Evolutionary conservation across 2,113 vertebrate species (phyloP).

Genomic region (Cavia aperea): DNA sequence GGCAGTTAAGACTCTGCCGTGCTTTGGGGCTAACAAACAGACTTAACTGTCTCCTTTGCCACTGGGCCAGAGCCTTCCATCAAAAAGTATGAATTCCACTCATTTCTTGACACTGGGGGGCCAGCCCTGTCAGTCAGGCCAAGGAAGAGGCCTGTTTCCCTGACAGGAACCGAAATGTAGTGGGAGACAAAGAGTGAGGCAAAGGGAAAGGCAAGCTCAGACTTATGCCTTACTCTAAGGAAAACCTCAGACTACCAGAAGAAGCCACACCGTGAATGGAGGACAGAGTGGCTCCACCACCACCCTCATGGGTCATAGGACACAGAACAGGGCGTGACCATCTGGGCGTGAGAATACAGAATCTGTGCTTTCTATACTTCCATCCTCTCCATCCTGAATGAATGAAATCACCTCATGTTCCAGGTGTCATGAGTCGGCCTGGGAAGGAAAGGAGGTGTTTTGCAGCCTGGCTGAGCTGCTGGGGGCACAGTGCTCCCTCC

Average conservation of each 20-base stretch:
- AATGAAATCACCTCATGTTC: neutral
- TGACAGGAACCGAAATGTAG: neutral
- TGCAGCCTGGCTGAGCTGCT: neutral
- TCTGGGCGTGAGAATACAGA: neutral
- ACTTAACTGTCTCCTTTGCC: neutral
- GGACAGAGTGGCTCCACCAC: neutral
- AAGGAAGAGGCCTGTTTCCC: neutral
- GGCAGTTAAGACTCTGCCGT: fast-evolving
- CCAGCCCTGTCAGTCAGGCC: neutral
- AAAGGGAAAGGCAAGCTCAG: neutral
- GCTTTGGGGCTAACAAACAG: neutral
- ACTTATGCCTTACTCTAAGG: neutral
- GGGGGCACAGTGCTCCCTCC: neutral
- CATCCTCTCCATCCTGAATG: neutral
- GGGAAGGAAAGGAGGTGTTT: neutral
- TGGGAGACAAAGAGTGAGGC: neutral
- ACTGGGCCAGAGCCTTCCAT: neutral
- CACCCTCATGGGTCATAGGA: fast-evolving
- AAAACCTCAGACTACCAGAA: neutral
- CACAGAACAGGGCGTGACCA: neutral
- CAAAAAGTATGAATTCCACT: neutral
- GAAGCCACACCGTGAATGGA: neutral
- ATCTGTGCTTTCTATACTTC: neutral
- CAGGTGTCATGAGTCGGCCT: neutral
- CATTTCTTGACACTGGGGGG: neutral